A percentile compares a stretch with the other conserved stretches of the same genome.
Conservation (phyloP, 2,888 invertebrate species). For the Sarcophaga subvicina region DNA sequence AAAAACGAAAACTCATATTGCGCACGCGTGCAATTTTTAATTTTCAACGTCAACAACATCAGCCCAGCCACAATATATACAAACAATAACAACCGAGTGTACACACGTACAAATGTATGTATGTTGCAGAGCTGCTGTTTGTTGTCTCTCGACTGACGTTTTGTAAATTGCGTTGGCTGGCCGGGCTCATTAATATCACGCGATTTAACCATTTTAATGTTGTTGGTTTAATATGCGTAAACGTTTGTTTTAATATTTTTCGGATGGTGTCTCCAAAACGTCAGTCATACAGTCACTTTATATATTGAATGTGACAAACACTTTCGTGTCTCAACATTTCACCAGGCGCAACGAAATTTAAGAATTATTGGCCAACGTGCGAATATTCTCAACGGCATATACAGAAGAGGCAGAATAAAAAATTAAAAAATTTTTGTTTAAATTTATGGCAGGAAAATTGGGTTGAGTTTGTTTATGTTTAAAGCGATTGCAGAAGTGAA, state of each 20-base stretch:
- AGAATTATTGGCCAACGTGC: conserved; percentile 65
- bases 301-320: conserved; percentile 70
- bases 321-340: conserved; percentile 70
- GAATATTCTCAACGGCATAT: conserved; percentile 43
- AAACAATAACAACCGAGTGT: conserved; percentile 5
- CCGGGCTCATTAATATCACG: conserved; percentile 65
- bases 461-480: not conserved
- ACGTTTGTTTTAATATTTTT: conserved; percentile 23
- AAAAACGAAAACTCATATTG: conserved; percentile 59
- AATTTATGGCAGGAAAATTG: conserved; percentile 18
- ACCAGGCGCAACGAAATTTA: conserved; percentile 28
- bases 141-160: conserved; percentile 59
- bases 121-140: conserved; percentile 18
- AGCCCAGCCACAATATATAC: conserved; percentile 1
- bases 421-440: conserved; percentile 13
- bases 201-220: conserved; percentile 51
- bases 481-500: no score
- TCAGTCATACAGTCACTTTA: conserved; percentile 73
- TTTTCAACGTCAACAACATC: conserved; percentile 40
- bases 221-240: conserved; percentile 4
- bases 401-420: not conserved
- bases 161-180: conserved; percentile 65
- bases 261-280: conserved; percentile 69
- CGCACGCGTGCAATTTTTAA: conserved; percentile 68
- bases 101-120: not conserved